Base-by-base conservation (phyloP, 2,113 vertebrate genomes). In the Willisornis vidua region DNA sequence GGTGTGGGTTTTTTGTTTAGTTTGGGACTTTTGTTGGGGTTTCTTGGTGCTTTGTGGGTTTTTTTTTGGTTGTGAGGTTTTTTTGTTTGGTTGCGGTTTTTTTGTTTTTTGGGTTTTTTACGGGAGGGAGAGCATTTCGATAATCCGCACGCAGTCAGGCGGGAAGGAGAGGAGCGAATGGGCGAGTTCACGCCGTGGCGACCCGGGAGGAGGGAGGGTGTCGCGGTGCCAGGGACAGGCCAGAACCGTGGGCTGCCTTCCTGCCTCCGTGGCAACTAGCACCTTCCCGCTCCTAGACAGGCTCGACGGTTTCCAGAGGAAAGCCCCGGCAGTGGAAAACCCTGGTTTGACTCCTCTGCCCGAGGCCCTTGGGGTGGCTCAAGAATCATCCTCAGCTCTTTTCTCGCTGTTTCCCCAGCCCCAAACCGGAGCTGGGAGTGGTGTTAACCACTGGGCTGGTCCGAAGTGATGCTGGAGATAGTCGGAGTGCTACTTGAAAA, bases 141-240 rank as follows among this genome's bases (percentile, higher is more conserved):
- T 52, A 25, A 43, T 8, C 28, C 17, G 0, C 37, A 31, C 2
- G 10, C 35, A 45, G 65, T 35, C 16, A 8, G 3, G 45, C 58
- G 11, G 24, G 13, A 51, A 5, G 63, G 19, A 51, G 39, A 0
- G 14, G 52, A 49, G 39, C 1, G 11, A 55, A 26, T 29, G 48
- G 52, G 10, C 4, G 35, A 77, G 29, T 14, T 76, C 49, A 84
- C 8, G 7, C 5, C 13, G 3, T 28, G 15, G 10, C 5, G 8
- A 2, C 22, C n/a, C 23, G 14, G 29, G 26, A 29, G 4, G 9
- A 3, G 6, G 4, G 9, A 3, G 5, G 14, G 2, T 43, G 48
- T 45, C 15, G n/a, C 18, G 0, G 28, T 77, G 66, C 10, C n/a
- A 24, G 28, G 15, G 8, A 9, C 26, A 43, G n/a, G 8, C 22